Base-by-base conservation (phyloP, 2,888 invertebrate species). In the Lamellibrachia satsuma region DNA sequence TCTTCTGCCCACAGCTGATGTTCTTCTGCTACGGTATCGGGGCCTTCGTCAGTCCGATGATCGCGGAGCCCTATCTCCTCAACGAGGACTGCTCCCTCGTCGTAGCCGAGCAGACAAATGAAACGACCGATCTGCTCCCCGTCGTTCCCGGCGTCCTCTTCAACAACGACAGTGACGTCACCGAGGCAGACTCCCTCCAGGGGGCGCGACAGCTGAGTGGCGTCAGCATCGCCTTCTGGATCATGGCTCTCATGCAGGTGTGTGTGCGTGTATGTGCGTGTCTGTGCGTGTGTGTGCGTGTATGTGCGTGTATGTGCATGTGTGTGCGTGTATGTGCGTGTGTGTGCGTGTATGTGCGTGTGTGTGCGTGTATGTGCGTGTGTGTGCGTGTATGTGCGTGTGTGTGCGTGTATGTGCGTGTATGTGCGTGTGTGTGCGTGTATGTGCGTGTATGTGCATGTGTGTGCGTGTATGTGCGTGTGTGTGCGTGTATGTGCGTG, bases 21-120 rank as follows among this genome's bases (percentile, higher is more conserved):
- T 97, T 97, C 93, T 97, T 97, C 94, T 97, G 96, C 95, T 97
- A 97, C 94, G 97, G 97, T 0, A 95, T 97, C 22, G 97, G 97
- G 3, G 97, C 97, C 0, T 97, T 97, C 94, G 95, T 97, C 22
- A 97, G 97, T 92, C 97, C 97, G 0, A 96, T 97, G 96, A 96
- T 97, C 60, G 97, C 96, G 3, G 96, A 97, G 60, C 96, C 96
- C 0, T 97, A 97, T 93, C 95, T 97, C 51, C 95, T 97, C 15
- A 96, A 97, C 94, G 95, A 96, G 93, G 96, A 97, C 95, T 97
- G 97, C 94, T 95, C 96, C 52, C 11, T 22, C 22, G 52, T 55
- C 55, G 55, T 52, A 7, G 52, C 92, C 52, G 57, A 91, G n/a
- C 51, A 75, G 15, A 92, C 11, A 6, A 39, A 90, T n/a, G 75